Conservation (phyloP, 2,113 vertebrate species). For the Strix aluco region DNA sequence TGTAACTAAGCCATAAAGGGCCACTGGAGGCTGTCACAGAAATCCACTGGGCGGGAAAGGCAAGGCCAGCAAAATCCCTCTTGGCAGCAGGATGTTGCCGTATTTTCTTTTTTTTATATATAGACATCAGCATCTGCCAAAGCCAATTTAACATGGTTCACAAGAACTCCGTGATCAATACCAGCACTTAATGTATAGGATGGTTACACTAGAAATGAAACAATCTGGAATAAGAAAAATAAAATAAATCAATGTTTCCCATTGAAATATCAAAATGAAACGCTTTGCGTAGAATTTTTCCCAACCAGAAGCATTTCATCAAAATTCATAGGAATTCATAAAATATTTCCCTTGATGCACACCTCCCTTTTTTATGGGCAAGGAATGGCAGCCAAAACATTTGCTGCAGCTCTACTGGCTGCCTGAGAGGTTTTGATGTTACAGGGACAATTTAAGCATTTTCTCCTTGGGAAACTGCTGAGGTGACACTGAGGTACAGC, state of each 20-base stretch:
- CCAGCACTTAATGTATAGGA: neutral
- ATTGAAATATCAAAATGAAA: neutral
- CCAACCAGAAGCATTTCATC: neutral
- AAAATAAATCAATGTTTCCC: neutral
- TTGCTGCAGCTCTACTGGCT: neutral
- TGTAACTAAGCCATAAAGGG: neutral
- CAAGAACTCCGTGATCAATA: neutral
- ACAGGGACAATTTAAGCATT: neutral
- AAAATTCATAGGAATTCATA: neutral
- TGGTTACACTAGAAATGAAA: neutral
- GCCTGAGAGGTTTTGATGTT: rapidly evolving
- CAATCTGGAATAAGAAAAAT: neutral
- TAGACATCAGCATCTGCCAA: neutral
- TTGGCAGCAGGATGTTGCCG: neutral
- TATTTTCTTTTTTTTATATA: neutral
- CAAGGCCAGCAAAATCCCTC: neutral
- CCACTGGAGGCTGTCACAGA: neutral
- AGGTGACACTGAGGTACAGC: neutral
- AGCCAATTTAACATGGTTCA: neutral
- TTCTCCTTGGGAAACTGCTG: neutral
- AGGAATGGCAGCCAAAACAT: neutral
- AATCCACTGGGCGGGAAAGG: neutral
- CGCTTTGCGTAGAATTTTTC: neutral
- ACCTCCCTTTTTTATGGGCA: neutral
- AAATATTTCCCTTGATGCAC: neutral